Evolutionary conservation across 1,140 invertebrate genomes (phyloP).

Genomic region (Bombus vancouverensis): DNA sequence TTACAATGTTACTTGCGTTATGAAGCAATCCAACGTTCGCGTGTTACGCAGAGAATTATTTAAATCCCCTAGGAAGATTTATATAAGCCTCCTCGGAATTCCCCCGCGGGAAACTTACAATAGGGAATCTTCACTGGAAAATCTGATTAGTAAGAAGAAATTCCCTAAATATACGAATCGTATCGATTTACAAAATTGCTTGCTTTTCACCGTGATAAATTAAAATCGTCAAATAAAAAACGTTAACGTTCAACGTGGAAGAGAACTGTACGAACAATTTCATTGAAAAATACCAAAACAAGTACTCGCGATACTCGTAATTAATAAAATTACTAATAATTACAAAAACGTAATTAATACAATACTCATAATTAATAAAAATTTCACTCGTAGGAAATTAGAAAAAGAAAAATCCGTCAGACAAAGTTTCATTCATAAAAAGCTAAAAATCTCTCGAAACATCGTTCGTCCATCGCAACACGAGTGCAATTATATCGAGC

Average conservation of each 20-base stretch:
- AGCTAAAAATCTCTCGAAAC: too few relatives aligned
- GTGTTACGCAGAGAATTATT: background rate
- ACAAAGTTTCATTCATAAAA: too few relatives aligned
- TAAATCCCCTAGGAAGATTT: background rate
- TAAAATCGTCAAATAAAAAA: background rate
- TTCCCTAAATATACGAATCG: background rate
- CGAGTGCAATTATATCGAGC: too few relatives aligned
- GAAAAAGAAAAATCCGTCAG: too few relatives aligned
- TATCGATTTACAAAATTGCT: background rate
- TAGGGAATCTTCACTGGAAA: background rate
- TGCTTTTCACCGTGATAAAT: background rate
- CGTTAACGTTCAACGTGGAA: too few relatives aligned
- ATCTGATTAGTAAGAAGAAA: background rate
- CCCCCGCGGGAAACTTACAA: background rate
- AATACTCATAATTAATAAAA: too few relatives aligned
- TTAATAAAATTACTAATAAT: too few relatives aligned
- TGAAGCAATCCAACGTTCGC: background rate
- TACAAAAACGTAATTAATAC: too few relatives aligned
- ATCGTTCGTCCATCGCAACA: background rate
- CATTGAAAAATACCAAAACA: too few relatives aligned
- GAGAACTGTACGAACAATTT: too few relatives aligned
- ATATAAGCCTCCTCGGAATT: background rate
- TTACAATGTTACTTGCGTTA: background rate
- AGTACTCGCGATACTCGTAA: too few relatives aligned
- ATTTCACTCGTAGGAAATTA: too few relatives aligned